A percentile compares a stretch with the other conserved stretches of the same genome.
These are phyloP conservation scores for Lepidurus packardi DNA, from an alignment of 1,140 invertebrate species.

Conservation along the genomic window DNA sequence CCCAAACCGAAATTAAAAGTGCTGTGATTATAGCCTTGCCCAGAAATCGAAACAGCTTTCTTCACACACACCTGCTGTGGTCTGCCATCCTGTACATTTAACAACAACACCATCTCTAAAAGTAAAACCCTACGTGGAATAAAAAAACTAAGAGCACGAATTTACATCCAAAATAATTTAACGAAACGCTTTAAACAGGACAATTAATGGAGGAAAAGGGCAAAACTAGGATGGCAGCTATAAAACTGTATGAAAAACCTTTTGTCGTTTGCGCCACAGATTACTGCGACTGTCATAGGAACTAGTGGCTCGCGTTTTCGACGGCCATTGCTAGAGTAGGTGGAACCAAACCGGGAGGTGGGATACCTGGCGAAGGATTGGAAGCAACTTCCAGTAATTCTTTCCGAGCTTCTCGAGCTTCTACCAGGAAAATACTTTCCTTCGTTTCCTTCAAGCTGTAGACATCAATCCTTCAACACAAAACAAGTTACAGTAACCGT, in stretches of 20 bases:
- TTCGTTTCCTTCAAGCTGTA: slow-evolving; percentile 71
- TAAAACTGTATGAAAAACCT: not conserved
- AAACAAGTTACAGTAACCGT: not conserved
- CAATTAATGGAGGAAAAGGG: too few relatives aligned
- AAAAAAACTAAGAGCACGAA: too few relatives aligned
- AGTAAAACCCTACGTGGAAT: too few relatives aligned
- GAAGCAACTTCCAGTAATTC: slow-evolving; percentile 31
- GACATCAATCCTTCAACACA: slow-evolving; percentile 59
- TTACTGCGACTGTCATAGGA: not conserved
- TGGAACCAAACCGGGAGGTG: not conserved
- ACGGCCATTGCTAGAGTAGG: slow-evolving; percentile 8
- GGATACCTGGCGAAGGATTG: not conserved
- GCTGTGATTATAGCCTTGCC: too few relatives aligned
- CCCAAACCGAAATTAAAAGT: too few relatives aligned
- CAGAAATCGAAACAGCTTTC: too few relatives aligned
- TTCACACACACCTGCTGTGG: too few relatives aligned
- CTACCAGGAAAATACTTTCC: slow-evolving; percentile 72
- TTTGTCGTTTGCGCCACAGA: not conserved
- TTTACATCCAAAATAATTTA: too few relatives aligned
- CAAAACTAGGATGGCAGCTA: not conserved
- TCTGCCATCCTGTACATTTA: too few relatives aligned
- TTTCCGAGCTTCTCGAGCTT: slow-evolving; percentile 51
- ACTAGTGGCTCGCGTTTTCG: not conserved
- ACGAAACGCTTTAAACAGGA: too few relatives aligned
- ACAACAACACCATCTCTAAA: too few relatives aligned